phyloP scores from a whole-genome alignment of 2,797 vertebrate species.

The Agapornis canus region DNA sequence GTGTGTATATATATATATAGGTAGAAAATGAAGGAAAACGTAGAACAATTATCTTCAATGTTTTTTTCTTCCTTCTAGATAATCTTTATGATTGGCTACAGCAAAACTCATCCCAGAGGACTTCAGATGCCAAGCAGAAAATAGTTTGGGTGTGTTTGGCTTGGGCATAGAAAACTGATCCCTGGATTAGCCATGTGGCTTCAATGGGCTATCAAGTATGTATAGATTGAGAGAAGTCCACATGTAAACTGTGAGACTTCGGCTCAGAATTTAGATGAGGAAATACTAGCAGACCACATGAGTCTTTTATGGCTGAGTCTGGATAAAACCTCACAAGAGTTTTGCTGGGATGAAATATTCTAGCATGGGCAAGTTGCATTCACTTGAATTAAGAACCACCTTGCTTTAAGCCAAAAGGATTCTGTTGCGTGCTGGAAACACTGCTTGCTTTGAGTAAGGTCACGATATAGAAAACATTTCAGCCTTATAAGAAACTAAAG shows the following conservation, averaged over 20 bases:
- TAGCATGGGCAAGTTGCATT: neutral
- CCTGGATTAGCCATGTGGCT: neutral
- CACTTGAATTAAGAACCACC: neutral
- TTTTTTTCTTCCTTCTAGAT: neutral
- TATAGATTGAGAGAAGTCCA: neutral
- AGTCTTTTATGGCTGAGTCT: neutral
- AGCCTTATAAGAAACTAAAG: neutral
- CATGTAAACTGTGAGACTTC: neutral
- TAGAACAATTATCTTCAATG: neutral
- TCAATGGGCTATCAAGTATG: neutral
- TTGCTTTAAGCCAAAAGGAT: neutral
- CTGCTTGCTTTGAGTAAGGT: neutral
- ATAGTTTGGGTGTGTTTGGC: neutral
- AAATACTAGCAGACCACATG: neutral
- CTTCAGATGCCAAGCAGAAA: neutral
- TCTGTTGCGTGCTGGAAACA: neutral
- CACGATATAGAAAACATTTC: neutral
- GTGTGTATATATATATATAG: neutral
- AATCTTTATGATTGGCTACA: neutral
- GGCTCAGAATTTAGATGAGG: neutral
- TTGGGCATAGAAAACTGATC: neutral
- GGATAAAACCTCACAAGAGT: neutral
- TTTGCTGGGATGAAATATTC: neutral
- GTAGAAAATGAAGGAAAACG: neutral
- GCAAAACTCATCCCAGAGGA: neutral